Percentiles rank a stretch among this genome's conserved stretches.
These are phyloP conservation scores for Phyllostomus hastatus DNA, from an alignment of 2,113 vertebrate species.

Conservation along the genomic window DNA sequence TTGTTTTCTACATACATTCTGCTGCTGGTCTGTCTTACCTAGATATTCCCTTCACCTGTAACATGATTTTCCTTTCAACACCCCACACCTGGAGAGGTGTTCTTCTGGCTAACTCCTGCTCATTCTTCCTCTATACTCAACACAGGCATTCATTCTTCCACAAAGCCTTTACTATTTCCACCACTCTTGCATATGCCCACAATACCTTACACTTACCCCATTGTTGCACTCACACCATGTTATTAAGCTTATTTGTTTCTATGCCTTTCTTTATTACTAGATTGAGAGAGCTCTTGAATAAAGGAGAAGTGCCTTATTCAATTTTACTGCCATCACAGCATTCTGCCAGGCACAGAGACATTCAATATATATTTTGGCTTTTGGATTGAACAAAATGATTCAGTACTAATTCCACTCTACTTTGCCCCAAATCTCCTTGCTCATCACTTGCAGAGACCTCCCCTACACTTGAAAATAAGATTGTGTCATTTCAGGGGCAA, in stretches of 20 bases:
- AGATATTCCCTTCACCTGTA: background rate
- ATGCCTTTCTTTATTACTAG: background rate
- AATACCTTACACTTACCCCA: background rate
- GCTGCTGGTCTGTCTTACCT: background rate
- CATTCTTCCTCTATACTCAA: background rate
- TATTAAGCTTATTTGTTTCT: background rate
- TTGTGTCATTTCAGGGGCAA: constrained; percentile 57
- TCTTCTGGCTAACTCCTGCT: background rate
- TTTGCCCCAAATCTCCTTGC: constrained; percentile 47
- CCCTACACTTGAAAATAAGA: constrained; percentile 36
- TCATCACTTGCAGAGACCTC: constrained; percentile 34
- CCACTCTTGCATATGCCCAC: background rate
- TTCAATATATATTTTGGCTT: background rate
- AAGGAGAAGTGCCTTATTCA: background rate
- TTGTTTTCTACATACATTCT: no score
- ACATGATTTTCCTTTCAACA: background rate
- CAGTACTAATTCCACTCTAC: constrained; percentile 39
- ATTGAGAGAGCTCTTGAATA: background rate
- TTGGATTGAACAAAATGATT: constrained; percentile 17
- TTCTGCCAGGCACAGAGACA: background rate
- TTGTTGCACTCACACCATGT: background rate
- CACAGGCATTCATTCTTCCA: background rate
- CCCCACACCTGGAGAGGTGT: background rate
- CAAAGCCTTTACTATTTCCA: background rate
- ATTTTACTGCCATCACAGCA: background rate